These are phyloP conservation scores for Ciconia boyciana DNA, from an alignment of 2,113 vertebrate genomes.

Conservation along the genomic window DNA sequence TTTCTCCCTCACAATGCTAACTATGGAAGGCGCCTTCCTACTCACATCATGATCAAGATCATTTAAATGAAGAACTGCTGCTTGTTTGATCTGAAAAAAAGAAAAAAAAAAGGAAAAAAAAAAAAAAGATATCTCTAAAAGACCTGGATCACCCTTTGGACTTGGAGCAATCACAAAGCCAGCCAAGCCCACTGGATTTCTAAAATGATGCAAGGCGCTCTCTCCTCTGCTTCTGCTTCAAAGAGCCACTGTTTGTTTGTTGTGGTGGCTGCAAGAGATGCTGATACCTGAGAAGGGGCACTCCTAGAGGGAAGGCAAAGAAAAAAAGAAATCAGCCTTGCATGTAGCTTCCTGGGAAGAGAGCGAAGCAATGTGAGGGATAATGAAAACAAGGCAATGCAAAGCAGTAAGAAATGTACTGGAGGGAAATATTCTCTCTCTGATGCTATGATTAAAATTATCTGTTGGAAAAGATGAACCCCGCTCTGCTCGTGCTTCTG, in stretches of 20 bases:
- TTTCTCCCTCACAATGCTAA: conserved; percentile 53
- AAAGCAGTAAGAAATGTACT: not conserved
- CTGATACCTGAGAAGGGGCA: not conserved
- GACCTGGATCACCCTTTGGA: not conserved
- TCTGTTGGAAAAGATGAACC: not conserved
- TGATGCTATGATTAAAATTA: not conserved
- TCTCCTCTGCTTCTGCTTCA: not conserved
- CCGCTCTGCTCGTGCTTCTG: not conserved
- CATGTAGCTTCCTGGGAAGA: not conserved
- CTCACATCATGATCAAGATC: conserved; percentile 18
- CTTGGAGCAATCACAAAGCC: not conserved
- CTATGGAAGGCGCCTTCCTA: conserved; percentile 39
- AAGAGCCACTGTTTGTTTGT: not conserved
- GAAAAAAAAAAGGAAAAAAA: too few relatives aligned
- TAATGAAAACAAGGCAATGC: not conserved
- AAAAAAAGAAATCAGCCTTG: not conserved
- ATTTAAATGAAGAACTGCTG: conserved; percentile 30
- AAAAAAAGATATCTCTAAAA: not conserved
- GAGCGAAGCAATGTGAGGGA: accelerated
- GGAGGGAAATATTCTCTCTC: not conserved
- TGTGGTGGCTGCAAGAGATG: not conserved
- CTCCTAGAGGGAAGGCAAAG: not conserved
- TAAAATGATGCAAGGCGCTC: not conserved
- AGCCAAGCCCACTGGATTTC: not conserved
- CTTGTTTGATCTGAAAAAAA: not conserved